phyloP scores from a whole-genome alignment of 2,888 invertebrate species.

The Polietes domitor region DNA sequence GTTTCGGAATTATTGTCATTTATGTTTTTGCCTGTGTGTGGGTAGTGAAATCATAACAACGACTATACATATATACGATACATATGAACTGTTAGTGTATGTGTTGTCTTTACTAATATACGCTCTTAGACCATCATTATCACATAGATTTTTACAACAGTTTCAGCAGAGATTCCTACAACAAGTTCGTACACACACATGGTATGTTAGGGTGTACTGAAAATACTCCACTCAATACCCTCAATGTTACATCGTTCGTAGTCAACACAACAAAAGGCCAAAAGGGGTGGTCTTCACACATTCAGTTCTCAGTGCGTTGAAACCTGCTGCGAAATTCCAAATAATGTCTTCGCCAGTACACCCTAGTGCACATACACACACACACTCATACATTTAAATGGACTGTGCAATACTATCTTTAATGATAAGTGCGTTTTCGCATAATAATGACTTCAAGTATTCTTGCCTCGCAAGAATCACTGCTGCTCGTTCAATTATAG shows the following conservation, averaged over 20 bases:
- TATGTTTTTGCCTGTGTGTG: constrained; percentile 15
- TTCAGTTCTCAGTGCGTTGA: too few species aligned
- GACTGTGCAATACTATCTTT: constrained; percentile 64
- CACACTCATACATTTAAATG: constrained; percentile 21
- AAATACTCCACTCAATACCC: too few species aligned
- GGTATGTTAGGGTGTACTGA: not conserved
- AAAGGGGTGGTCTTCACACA: too few species aligned
- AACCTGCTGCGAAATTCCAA: too few species aligned
- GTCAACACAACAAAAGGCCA: too few species aligned
- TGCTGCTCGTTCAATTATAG: not conserved
- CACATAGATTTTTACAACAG: constrained; percentile 45
- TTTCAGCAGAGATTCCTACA: constrained; percentile 55
- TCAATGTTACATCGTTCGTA: too few species aligned
- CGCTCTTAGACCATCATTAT: constrained; percentile 62
- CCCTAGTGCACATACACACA: not conserved
- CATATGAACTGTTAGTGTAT: constrained; percentile 49
- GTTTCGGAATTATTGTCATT: constrained; percentile 42
- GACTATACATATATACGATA: too few species aligned
- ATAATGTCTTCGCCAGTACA: not conserved
- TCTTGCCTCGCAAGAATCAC: not conserved
- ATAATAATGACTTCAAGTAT: constrained; percentile 73
- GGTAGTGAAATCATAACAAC: constrained; percentile 34
- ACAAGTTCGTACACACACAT: not conserved
- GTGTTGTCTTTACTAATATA: constrained; percentile 32
- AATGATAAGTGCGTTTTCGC: constrained; percentile 78